Evolutionary conservation across 2,113 vertebrate species (phyloP), one percentile per base, ranked within the genome.

Genomic region (Ranitomeya imitator): DNA sequence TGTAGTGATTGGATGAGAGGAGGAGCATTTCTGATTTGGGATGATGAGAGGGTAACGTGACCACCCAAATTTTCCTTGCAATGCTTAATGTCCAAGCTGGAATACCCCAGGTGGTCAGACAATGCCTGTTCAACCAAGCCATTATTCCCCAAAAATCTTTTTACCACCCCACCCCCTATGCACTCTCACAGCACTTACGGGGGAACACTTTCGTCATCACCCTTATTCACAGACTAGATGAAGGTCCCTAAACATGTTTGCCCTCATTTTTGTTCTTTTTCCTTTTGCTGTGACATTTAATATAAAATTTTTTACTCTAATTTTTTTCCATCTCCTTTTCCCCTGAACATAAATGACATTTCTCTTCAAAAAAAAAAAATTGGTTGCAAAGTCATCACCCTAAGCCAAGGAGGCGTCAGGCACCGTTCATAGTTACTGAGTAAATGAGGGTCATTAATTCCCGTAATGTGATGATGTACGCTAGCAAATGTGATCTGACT

Each of bases 81-180:
- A 3, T 85, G 88, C 83, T 65, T 52, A 54, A 73, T 37, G 83
- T 76, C 86, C 77, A 90, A 88, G 54, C 88, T 91, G 83, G 61
- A 69, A 45, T 65, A 69, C 45, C 18, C 85, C 92, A 92, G 91
- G 92, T 93, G 94, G 90, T 55, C 6, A 60, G 73, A 93, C 91
- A 93, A 91, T 90, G 91, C 91, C 85, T 54, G 11, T 77, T 91
- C 74, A 69, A 77, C 19, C 19, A 85, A 83, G 63, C 55, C 61
- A 91, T 88, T 91, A 88, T 90, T 89, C 1, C 79, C 37, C 65
- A 26, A 1, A 78, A 86, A 57, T 21, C 52, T 67, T 13, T 45
- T 45, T 45, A 3, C 37, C 37, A 5, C 37, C 3, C 37, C 37
- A 45, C 13, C 85, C 67, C 9, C 54, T 15, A 11, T 37, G 19